Evolutionary conservation across 2,113 vertebrate species (phyloP).

Genomic region (Oreochromis spilurus): DNA sequence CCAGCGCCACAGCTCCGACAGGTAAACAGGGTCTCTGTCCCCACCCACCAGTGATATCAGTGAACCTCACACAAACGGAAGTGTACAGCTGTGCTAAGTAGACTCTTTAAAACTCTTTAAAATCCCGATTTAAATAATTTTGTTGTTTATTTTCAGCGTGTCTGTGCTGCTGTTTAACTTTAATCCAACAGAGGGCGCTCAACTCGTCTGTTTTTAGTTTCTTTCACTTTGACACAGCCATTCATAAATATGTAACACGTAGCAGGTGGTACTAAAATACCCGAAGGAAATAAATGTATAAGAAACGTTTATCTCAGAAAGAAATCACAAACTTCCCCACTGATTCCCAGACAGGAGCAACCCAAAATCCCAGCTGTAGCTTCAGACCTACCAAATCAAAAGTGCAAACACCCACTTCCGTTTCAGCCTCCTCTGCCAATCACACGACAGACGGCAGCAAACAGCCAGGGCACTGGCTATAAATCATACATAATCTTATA

Average conservation of each 20-base stretch:
- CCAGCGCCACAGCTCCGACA: not conserved
- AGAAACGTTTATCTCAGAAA: too few relatives aligned
- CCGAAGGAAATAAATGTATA: too few relatives aligned
- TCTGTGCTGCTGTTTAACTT: not conserved
- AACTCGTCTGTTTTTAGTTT: not conserved
- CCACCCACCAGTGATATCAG: not conserved
- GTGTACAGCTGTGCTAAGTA: accelerated
- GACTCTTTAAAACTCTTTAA: not conserved
- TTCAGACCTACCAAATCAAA: too few relatives aligned
- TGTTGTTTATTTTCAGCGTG: not conserved
- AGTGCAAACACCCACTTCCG: not conserved
- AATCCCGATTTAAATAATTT: not conserved
- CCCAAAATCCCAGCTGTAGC: too few relatives aligned
- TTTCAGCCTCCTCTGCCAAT: not conserved
- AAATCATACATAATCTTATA: not conserved
- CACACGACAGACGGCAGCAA: not conserved
- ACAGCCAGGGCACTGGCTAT: accelerated
- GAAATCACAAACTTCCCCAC: too few relatives aligned
- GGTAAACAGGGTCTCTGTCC: not conserved
- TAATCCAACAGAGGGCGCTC: not conserved
- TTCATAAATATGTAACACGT: not conserved
- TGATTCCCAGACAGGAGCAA: too few relatives aligned
- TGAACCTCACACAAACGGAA: not conserved
- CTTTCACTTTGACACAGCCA: not conserved
- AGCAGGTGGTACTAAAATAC: too few relatives aligned